Evolutionary conservation across 53 echinoderm and acorn worm genomes (phyloP), one percentile per base, ranked within the genome.

Genomic region (Temnopleurus reevesii): DNA sequence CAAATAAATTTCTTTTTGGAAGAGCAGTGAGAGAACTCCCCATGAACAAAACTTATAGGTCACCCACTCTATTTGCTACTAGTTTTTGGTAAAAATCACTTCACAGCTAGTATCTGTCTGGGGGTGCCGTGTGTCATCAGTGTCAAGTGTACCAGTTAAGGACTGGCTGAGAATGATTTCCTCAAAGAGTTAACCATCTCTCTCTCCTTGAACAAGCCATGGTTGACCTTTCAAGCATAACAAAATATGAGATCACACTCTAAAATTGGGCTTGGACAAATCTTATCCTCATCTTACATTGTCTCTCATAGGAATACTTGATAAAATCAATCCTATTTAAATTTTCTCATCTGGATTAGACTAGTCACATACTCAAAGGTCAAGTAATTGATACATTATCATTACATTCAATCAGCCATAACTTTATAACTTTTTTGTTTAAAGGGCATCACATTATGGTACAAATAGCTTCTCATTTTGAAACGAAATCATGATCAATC

Each of bases 31-130:
- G 43, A 41, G n/a, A 38, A 41, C 38, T n/a, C n/a, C n/a, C 71
- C 41, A 71, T 38, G 71, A 71, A 71, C 36, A 71, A 38, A 41
- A 71, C 23, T 71, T 8, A 8, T 21, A 71, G 21, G 41, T 38
- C 71, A 41, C 71, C 71, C 23, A 41, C n/a, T n/a, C n/a, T 38
- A 71, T 71, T 71, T 71, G 36, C 34, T 38, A 71, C 41, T 41
- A 41, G 71, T 71, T 71, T 71, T 71, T 21, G n/a, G 1, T 71
- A 6, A 43, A 71, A 71, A 71, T 71, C 71, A 71, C 71, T 71
- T 71, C 71, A 38, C 71, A 71, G 71, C 28, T 41, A 71, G 71
- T 18, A 38, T 71, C 41, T 79, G 79, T 46, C 79, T 79, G 79
- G 47, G 46, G 49, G 79, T 79, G 49, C 19, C 46, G 41, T 79